phyloP scores from a whole-genome alignment of 1,140 invertebrate species.

The Magallana ariakensis region DNA sequence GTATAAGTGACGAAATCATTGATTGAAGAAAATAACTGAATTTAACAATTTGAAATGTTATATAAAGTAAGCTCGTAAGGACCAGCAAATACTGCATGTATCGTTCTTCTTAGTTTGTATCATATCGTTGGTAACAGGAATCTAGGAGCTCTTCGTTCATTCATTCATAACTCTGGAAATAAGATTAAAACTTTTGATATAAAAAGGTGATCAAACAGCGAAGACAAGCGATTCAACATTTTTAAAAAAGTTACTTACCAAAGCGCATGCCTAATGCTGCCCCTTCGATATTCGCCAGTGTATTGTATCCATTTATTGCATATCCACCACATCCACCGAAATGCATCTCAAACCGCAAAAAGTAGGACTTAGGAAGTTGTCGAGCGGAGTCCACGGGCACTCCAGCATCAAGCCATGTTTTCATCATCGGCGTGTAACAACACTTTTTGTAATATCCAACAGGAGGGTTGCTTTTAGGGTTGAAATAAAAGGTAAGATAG shows the following conservation, averaged over 20 bases:
- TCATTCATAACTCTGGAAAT: not conserved
- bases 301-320: slow-evolving; percentile 31
- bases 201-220: not conserved
- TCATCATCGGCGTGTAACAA: slow-evolving; percentile 5
- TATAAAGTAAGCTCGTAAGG: no score
- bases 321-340: slow-evolving; percentile 55
- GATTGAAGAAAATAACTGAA: no score
- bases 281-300: not conserved
- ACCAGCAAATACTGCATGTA: no score
- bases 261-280: not conserved
- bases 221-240: not conserved
- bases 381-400: not conserved
- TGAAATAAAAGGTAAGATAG: slow-evolving; percentile 40
- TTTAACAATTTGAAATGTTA: no score
- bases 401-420: not conserved
- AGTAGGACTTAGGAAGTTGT: slow-evolving; percentile 30
- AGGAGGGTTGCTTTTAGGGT: not conserved
- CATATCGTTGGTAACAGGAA: no score
- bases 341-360: slow-evolving; percentile 50
- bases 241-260: not conserved
- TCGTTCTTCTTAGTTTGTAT: no score
- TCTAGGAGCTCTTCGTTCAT: not conserved
- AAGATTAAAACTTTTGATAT: not conserved
- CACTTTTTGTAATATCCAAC: slow-evolving; percentile 23
- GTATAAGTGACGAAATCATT: no score